These are phyloP conservation scores for Trachymyrmex cornetzi DNA, from an alignment of 1,140 invertebrate genomes.

Conservation along the genomic window DNA sequence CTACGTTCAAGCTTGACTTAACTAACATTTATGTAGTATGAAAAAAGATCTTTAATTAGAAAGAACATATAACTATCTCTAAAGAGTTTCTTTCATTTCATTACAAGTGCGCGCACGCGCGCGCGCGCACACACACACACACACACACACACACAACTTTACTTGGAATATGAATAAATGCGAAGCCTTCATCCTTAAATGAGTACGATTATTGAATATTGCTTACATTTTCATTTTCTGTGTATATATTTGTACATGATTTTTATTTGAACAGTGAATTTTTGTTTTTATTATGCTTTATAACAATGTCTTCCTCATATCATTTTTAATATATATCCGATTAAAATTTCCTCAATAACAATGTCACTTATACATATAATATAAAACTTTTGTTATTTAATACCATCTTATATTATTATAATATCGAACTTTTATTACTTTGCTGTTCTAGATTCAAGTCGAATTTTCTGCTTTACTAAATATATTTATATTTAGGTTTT, in stretches of 20 bases:
- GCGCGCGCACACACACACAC: too few species aligned
- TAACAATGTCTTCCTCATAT: neutral
- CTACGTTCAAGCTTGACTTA: constrained; percentile 7
- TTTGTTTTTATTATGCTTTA: neutral
- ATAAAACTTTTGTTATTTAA: neutral
- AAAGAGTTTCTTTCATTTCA: neutral
- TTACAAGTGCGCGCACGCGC: neutral
- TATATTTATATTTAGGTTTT: constrained; percentile 34
- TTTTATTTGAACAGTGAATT: neutral
- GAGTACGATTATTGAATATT: constrained; percentile 8
- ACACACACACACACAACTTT: too few species aligned
- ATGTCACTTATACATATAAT: neutral
- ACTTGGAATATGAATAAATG: constrained; percentile 1
- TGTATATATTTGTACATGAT: neutral
- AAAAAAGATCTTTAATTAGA: constrained; percentile 2
- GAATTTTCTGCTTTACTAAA: neutral
- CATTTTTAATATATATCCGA: neutral
- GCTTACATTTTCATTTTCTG: neutral
- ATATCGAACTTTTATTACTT: neutral
- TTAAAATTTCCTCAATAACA: neutral
- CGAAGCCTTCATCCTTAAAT: neutral
- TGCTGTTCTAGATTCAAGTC: neutral
- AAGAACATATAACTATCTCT: neutral
- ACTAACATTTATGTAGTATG: neutral
- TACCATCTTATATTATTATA: neutral